Evolutionary conservation across 2,797 vertebrate species (phyloP).

Genomic region (Alauda arvensis): DNA sequence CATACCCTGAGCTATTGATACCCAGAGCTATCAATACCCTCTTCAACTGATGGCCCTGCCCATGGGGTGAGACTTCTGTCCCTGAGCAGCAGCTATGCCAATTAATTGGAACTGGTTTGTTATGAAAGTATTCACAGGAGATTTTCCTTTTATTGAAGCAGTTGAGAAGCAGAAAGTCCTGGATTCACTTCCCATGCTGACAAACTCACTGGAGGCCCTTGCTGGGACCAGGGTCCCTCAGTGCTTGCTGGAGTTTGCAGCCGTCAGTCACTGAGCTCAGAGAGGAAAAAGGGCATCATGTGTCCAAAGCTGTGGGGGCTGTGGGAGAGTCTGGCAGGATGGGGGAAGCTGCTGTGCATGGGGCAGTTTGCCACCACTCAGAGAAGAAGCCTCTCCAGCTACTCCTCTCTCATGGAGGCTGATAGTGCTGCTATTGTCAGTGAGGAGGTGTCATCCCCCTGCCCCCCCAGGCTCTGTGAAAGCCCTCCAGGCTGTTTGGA

Average conservation of each 20-base stretch:
- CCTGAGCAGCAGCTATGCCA: neutral
- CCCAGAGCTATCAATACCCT: neutral
- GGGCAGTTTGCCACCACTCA: neutral
- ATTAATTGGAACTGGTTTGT: neutral
- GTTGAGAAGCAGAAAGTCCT: neutral
- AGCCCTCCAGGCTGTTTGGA: neutral
- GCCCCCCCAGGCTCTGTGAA: neutral
- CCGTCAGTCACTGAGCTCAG: neutral
- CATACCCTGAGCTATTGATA: neutral
- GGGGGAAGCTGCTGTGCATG: neutral
- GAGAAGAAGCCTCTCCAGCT: neutral
- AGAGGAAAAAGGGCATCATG: neutral
- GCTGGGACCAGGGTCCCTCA: neutral
- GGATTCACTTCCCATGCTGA: neutral
- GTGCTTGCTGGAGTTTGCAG: neutral
- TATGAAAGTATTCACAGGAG: neutral
- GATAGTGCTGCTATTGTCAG: neutral
- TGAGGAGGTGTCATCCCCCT: neutral
- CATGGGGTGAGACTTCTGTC: neutral
- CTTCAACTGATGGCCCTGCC: neutral
- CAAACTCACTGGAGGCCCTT: neutral
- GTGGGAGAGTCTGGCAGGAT: neutral
- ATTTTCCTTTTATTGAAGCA: neutral
- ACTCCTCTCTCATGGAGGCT: neutral
- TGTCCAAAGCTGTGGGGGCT: neutral